Conservation (phyloP, 2,113 vertebrate genomes). For the Arothron firmamentum region DNA sequence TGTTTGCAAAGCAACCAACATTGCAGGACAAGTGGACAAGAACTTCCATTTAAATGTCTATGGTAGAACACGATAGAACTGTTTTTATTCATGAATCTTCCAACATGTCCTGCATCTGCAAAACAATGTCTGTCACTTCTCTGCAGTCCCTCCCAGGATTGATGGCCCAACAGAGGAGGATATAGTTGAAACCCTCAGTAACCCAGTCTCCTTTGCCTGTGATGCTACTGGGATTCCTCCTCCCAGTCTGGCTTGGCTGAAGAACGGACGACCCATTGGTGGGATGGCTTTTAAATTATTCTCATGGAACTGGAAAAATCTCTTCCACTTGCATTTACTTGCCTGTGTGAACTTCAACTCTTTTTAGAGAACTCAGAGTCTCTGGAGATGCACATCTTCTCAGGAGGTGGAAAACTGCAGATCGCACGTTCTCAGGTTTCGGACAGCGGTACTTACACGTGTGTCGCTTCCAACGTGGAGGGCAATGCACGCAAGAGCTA, state of each 20-base stretch:
- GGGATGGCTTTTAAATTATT: neutral
- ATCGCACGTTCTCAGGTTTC: constrained; percentile 83
- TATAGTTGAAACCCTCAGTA: constrained; percentile 81
- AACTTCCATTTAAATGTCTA: constrained; percentile 93
- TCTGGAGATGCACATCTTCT: constrained; percentile 88
- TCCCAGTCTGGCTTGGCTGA: constrained; percentile 86
- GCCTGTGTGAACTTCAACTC: neutral
- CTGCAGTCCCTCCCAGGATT: constrained; percentile 85
- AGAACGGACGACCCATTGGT: constrained; percentile 86
- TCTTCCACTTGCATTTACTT: neutral
- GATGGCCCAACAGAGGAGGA: constrained; percentile 80
- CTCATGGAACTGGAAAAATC: neutral
- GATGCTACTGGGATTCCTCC: constrained; percentile 91
- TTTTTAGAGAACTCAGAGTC: constrained; percentile 82
- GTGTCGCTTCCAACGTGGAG: constrained; percentile 87
- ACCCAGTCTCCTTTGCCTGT: constrained; percentile 85
- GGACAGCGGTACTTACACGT: constrained; percentile 85
- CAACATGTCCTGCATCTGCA: neutral
- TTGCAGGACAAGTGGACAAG: constrained; percentile 92
- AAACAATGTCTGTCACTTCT: neutral
- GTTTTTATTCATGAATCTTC: neutral
- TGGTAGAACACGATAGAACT: constrained; percentile 70
- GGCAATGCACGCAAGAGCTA: constrained; percentile 87
- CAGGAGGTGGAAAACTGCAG: constrained; percentile 90
- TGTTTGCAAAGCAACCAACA: constrained; percentile 91